These are phyloP conservation scores for Diaprepes abbreviatus DNA, from an alignment of 2,888 invertebrate genomes.

Conservation along the genomic window DNA sequence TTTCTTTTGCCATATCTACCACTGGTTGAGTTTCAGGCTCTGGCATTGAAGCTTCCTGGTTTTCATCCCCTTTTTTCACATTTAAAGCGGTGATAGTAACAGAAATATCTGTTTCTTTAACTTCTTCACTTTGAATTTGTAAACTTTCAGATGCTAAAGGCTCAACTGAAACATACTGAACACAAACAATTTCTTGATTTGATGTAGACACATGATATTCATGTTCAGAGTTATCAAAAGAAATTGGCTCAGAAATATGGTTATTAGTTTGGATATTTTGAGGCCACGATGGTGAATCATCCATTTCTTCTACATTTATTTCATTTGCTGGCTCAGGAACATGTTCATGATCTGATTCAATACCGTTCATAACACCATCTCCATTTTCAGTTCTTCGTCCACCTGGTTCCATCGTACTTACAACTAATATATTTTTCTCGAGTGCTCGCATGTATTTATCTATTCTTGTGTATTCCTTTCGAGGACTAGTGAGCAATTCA, in stretches of 20 bases:
- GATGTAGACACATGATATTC: conserved; percentile 37
- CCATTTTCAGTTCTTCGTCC: conserved; percentile 78
- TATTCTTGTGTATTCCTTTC: conserved; percentile 93
- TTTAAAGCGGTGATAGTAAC: conserved; percentile 46
- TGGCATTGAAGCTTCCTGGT: neutral
- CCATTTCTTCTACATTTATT: conserved; percentile 73
- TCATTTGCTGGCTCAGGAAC: conserved; percentile 70
- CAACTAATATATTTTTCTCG: conserved; percentile 94
- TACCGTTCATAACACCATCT: conserved; percentile 75
- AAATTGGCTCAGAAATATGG: conserved; percentile 27
- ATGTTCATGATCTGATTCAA: conserved; percentile 71
- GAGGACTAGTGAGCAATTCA: conserved; percentile 91
- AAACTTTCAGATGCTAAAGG: conserved; percentile 20
- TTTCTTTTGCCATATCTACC: neutral
- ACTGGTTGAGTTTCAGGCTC: neutral
- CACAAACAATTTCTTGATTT: conserved; percentile 46
- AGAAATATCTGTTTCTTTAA: conserved; percentile 35
- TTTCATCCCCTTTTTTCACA: conserved; percentile 26
- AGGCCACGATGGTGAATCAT: conserved; percentile 66
- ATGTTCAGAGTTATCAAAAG: conserved; percentile 24
- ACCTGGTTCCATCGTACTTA: conserved; percentile 81
- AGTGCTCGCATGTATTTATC: conserved; percentile 98
- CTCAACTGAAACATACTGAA: conserved; percentile 58
- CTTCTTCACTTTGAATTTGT: conserved; percentile 13
- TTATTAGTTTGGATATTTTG: conserved; percentile 33